phyloP scores from a whole-genome alignment of 2,797 vertebrate species.

The Gadopsis marmoratus region DNA sequence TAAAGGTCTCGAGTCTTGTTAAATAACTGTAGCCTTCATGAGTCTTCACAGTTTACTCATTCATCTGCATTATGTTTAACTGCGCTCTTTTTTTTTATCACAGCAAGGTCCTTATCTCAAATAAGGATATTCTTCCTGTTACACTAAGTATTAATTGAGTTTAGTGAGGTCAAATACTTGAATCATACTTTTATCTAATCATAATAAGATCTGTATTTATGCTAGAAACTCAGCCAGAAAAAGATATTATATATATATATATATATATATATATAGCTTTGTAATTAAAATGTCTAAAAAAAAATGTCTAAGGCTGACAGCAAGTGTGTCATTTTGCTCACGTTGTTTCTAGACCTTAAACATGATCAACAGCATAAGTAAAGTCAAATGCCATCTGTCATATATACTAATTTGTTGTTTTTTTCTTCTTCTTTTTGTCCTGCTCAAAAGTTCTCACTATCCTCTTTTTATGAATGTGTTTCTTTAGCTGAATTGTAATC shows the following conservation, averaged over 20 bases:
- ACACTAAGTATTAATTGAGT: constrained; percentile 26
- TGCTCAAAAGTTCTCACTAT: neutral
- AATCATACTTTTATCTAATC: constrained; percentile 8
- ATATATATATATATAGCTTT: neutral
- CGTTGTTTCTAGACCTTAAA: neutral
- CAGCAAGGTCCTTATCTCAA: constrained; percentile 33
- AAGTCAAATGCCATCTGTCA: neutral
- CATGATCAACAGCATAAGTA: neutral
- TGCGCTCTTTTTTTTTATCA: neutral
- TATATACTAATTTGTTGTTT: neutral
- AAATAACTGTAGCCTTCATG: constrained; percentile 18
- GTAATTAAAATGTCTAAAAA: neutral
- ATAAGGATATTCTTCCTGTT: constrained; percentile 19
- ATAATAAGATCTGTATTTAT: constrained; percentile 13
- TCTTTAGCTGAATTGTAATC: constrained; percentile 4
- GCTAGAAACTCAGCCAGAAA: constrained; percentile 5
- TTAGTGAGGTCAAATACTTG: constrained; percentile 43
- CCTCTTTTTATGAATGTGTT: neutral
- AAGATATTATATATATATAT: neutral
- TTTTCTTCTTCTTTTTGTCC: neutral
- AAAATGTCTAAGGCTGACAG: neutral
- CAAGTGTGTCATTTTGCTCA: neutral
- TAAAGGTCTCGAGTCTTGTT: constrained; percentile 24
- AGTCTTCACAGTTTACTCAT: constrained; percentile 14
- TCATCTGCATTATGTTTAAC: neutral